A percentile compares a stretch with the other conserved stretches of the same genome.
Evolutionary conservation across 2,797 vertebrate species (phyloP).

Genomic region (Trachurus trachurus): DNA sequence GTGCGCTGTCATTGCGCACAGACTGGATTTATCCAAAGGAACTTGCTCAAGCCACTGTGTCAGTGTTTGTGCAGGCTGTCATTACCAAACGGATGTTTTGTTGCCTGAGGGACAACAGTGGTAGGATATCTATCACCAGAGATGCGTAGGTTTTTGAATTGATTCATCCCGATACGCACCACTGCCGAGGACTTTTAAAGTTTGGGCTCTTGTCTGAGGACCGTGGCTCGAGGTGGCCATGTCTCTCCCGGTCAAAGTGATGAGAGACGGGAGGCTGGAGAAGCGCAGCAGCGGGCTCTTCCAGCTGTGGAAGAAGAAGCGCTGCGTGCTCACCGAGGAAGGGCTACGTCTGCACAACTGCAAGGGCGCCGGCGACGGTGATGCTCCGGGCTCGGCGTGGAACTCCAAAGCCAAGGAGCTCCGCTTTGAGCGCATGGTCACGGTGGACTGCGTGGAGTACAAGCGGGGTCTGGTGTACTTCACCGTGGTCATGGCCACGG

Average conservation of each 20-base stretch:
- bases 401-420: conserved; percentile 89
- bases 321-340: conserved; percentile 91
- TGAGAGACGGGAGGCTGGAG: conserved; percentile 92
- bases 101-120: not conserved
- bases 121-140: not conserved
- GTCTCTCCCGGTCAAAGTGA: conserved; percentile 83
- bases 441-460: conserved; percentile 96
- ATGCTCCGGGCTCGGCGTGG: conserved; percentile 75
- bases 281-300: conserved; percentile 95
- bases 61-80: not conserved
- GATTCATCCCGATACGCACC: conserved; percentile 14
- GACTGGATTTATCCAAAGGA: not conserved
- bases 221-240: conserved; percentile 46
- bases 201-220: not conserved
- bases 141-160: conserved; percentile 3
- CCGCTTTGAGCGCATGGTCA: conserved; percentile 91
- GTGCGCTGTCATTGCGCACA: conserved; percentile 27
- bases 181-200: not conserved
- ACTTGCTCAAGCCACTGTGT: too few species aligned
- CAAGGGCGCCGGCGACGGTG: conserved; percentile 49
- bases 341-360: conserved; percentile 88
- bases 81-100: not conserved
- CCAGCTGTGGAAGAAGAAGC: conserved; percentile 95
- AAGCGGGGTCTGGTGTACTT: conserved; percentile 93
- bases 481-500: conserved; percentile 92